These are phyloP conservation scores for Pyrgilauda ruficollis DNA, from an alignment of 2,113 vertebrate species.

Conservation along the genomic window DNA sequence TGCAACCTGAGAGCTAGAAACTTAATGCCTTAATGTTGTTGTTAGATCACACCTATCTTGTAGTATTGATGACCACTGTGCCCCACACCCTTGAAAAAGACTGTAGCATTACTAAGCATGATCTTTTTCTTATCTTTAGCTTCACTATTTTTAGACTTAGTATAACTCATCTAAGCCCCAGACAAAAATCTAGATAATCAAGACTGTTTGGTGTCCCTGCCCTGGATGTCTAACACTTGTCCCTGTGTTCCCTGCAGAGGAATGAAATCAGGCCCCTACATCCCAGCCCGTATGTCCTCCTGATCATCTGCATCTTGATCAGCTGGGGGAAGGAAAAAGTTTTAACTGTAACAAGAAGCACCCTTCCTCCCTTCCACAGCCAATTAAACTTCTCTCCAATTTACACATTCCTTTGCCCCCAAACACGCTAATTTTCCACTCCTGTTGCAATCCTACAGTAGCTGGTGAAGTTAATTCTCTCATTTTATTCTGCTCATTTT, in stretches of 20 bases:
- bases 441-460: neutral
- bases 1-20: neutral
- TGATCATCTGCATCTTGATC: neutral
- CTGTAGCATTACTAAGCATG: neutral
- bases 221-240: neutral
- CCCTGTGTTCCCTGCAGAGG: rapidly evolving
- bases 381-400: neutral
- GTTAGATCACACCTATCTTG: neutral
- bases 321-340: neutral
- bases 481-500: neutral
- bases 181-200: neutral
- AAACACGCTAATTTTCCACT: neutral
- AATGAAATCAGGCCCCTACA: neutral
- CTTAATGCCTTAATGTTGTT: neutral
- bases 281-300: rapidly evolving
- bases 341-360: neutral
- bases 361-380: neutral
- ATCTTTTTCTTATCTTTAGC: neutral
- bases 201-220: neutral
- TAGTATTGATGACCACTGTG: neutral
- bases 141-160: neutral
- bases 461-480: neutral
- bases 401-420: neutral
- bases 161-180: rapidly evolving
- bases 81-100: neutral